Conservation (phyloP, 1,140 invertebrate genomes). For the Micrasema minimum region DNA sequence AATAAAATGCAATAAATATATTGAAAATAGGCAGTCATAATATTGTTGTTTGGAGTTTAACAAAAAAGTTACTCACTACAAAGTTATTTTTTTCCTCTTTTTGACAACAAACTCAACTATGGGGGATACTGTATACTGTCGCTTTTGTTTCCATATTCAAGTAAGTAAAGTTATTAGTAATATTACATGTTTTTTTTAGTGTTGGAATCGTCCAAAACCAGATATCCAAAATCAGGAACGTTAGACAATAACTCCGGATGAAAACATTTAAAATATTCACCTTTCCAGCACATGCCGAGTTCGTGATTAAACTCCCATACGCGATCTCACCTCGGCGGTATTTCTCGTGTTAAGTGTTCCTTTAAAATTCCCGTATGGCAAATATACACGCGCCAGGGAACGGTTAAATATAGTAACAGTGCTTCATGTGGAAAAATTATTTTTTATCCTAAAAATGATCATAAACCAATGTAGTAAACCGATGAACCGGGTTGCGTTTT, state of each 20-base stretch:
- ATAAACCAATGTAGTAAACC: not conserved
- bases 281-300: not conserved
- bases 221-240: conserved; percentile 12
- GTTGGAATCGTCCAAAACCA: too few relatives aligned
- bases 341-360: conserved; percentile 50
- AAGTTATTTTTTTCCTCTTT: too few relatives aligned
- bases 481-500: too few relatives aligned
- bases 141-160: too few relatives aligned
- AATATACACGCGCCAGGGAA: conserved; percentile 36
- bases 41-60: too few relatives aligned
- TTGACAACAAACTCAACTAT: too few relatives aligned
- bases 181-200: too few relatives aligned
- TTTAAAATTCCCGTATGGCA: conserved; percentile 49
- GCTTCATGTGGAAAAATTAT: not conserved
- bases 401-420: conserved; percentile 26
- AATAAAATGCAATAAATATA: not conserved
- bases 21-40: too few relatives aligned
- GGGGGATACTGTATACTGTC: too few relatives aligned
- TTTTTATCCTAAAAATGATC: not conserved
- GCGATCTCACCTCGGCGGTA: conserved; percentile 50
- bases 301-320: conserved; percentile 43
- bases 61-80: too few relatives aligned
- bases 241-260: conserved; percentile 5
- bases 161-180: too few relatives aligned
- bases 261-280: conserved; percentile 32